Percentiles rank a stretch among this genome's conserved stretches.
phyloP scores from a whole-genome alignment of 2,113 vertebrate genomes.

The Okapia johnstoni region DNA sequence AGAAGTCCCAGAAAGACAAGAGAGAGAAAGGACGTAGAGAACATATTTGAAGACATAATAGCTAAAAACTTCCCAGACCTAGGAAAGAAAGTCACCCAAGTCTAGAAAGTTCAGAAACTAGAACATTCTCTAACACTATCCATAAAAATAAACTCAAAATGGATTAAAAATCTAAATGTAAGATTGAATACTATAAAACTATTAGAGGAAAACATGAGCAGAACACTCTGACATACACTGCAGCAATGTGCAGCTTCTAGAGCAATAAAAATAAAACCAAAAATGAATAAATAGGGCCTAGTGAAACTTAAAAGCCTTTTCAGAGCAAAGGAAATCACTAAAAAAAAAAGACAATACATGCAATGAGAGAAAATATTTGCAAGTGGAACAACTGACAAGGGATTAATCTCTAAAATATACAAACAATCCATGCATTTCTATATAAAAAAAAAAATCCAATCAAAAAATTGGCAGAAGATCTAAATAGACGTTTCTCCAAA shows the following conservation, averaged over 20 bases:
- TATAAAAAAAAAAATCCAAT: background rate
- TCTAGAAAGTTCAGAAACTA: background rate
- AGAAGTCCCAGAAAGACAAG: background rate
- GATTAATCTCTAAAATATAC: background rate
- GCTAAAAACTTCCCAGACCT: background rate
- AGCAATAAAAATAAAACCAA: background rate
- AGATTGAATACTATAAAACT: background rate
- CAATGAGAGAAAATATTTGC: background rate
- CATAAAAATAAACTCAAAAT: background rate
- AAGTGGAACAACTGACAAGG: background rate
- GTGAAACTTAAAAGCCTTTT: background rate
- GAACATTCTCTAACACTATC: background rate
- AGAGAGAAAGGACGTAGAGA: background rate
- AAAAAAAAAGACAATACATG: background rate
- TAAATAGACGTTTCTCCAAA: background rate
- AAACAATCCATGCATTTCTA: background rate
- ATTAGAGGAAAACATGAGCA: background rate
- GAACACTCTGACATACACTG: background rate
- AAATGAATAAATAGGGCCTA: background rate
- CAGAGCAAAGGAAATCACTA: background rate
- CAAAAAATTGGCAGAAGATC: background rate
- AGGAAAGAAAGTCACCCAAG: background rate
- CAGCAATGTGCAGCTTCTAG: background rate
- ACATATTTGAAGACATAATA: background rate
- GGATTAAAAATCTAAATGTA: background rate